Conservation (phyloP, 2,113 vertebrate genomes). For the Eptesicus fuscus region DNA sequence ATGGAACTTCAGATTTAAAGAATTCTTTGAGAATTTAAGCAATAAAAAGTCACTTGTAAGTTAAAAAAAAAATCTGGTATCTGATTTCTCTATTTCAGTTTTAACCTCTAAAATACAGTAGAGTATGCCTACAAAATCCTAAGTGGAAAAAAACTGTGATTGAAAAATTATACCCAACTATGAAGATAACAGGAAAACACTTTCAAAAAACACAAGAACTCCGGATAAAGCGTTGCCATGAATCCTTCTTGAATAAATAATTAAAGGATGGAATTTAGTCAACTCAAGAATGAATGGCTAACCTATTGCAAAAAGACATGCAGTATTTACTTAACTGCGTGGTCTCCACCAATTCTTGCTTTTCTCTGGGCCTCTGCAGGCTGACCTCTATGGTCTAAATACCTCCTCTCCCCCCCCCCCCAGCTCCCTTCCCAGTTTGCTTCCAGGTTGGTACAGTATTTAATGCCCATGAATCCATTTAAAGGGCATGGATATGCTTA, state of each 20-base stretch:
- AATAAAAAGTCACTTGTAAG: neutral
- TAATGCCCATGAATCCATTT: neutral
- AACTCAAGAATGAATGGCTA: neutral
- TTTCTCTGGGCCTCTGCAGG: neutral
- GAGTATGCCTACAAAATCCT: neutral
- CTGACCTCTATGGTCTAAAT: neutral
- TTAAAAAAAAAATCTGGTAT: neutral
- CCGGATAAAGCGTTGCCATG: neutral
- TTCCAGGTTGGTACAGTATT: neutral
- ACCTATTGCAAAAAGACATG: neutral
- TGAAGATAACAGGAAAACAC: neutral
- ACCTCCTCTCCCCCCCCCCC: no score
- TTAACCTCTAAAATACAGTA: neutral
- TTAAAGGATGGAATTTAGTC: neutral
- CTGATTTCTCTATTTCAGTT: neutral
- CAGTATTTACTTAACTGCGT: neutral
- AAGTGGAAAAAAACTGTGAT: neutral
- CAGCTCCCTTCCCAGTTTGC: neutral
- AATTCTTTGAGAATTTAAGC: neutral
- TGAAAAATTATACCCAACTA: neutral
- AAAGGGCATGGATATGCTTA: neutral
- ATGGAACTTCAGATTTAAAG: neutral
- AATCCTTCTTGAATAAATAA: neutral
- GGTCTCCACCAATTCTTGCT: neutral
- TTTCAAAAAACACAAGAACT: neutral